Evolutionary conservation across 1,140 invertebrate genomes (phyloP).

Genomic region (Pollicipes pollicipes): DNA sequence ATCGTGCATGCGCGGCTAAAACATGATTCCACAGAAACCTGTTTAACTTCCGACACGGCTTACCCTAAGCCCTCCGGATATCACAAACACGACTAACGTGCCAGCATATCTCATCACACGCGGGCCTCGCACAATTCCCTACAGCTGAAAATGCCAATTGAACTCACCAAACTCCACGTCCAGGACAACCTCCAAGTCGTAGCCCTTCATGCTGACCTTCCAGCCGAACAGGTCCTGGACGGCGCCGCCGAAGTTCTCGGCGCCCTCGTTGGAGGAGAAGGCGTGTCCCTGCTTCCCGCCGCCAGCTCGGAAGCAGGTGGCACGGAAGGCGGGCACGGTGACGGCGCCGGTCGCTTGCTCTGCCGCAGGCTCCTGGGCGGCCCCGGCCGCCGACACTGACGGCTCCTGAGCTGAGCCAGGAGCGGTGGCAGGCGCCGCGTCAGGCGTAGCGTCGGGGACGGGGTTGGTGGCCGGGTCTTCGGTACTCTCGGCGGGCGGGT

Average conservation of each 20-base stretch:
- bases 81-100: too few relatives aligned
- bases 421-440: not conserved
- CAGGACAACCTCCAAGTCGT: constrained; percentile 31
- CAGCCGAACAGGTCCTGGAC: constrained; percentile 30
- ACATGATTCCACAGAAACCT: too few relatives aligned
- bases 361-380: too few relatives aligned
- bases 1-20: too few relatives aligned
- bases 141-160: too few relatives aligned
- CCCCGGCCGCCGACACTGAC: not conserved
- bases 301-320: not conserved
- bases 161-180: constrained; percentile 24
- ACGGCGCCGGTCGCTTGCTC: not conserved
- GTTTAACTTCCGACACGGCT: too few relatives aligned
- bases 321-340: not conserved
- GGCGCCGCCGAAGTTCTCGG: constrained; percentile 27
- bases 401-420: not conserved
- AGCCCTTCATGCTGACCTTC: constrained; percentile 29
- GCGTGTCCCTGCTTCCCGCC: constrained; percentile 20
- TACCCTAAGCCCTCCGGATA: too few relatives aligned
- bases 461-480: too few relatives aligned
- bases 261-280: constrained; percentile 30
- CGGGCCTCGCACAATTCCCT: too few relatives aligned
- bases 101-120: too few relatives aligned
- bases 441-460: not conserved
- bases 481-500: too few relatives aligned